Percentiles rank a stretch among this genome's conserved stretches.
Evolutionary conservation across 2,113 vertebrate species (phyloP).

Genomic region (Amazona guildingii): DNA sequence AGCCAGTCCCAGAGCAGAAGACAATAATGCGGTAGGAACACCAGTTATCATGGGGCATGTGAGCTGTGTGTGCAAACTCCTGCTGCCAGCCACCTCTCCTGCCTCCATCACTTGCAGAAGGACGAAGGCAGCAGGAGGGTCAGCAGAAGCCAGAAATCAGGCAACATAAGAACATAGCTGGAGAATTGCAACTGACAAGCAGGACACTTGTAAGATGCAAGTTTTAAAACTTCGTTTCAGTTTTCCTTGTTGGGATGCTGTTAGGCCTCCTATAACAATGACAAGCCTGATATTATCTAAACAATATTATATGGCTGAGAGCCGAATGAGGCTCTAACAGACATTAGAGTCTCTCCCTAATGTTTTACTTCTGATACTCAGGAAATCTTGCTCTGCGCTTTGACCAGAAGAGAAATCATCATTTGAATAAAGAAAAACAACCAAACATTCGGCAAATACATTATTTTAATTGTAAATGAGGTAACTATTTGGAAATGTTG

Average conservation of each 20-base stretch:
- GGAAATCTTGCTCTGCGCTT: constrained; percentile 10
- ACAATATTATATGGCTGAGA: neutral
- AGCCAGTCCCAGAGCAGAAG: neutral
- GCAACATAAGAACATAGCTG: neutral
- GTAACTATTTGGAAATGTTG: constrained; percentile 50
- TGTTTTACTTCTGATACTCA: constrained; percentile 21
- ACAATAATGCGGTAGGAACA: neutral
- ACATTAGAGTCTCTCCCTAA: neutral
- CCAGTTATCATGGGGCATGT: neutral
- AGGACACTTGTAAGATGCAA: neutral
- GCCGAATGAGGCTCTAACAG: neutral
- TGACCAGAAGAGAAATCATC: neutral
- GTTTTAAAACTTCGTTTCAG: constrained; percentile 2
- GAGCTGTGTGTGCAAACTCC: neutral
- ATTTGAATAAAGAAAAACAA: constrained; percentile 24
- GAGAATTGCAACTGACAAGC: neutral
- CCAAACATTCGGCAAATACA: constrained; percentile 21
- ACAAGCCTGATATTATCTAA: constrained; percentile 12
- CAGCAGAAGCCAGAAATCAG: neutral
- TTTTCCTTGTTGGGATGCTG: neutral
- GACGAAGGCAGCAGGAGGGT: neutral
- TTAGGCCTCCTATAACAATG: neutral
- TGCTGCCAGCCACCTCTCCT: neutral
- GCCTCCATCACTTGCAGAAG: neutral
- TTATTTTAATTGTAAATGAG: constrained; percentile 55